These are phyloP conservation scores for Takifugu flavidus DNA, from an alignment of 2,113 vertebrate genomes.

Conservation along the genomic window DNA sequence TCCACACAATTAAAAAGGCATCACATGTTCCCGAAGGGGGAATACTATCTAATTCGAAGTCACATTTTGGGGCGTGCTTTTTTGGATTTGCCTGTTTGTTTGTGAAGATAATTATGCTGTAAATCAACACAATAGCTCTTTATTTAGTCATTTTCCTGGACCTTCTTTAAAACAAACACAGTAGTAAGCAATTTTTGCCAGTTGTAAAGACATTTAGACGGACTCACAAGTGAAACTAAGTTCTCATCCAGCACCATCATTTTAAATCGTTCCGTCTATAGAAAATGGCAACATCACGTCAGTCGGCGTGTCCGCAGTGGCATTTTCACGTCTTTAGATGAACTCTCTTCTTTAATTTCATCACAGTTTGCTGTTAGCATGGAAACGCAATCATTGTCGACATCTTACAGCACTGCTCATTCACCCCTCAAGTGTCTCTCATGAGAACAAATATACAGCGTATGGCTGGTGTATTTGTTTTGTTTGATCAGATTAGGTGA, in stretches of 20 bases:
- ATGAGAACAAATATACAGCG: conserved; percentile 26
- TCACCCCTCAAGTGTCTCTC: conserved; percentile 33
- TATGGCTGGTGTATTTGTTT: conserved; percentile 27
- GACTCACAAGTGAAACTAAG: too few relatives aligned
- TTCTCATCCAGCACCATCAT: too few relatives aligned
- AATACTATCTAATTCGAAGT: conserved; percentile 23
- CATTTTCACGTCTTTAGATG: not conserved
- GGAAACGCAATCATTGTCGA: not conserved
- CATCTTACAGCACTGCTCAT: not conserved
- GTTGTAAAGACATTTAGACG: too few relatives aligned
- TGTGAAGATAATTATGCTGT: conserved; percentile 5
- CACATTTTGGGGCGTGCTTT: conserved; percentile 1
- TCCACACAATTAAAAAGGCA: conserved; percentile 23
- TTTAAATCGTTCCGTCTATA: too few relatives aligned
- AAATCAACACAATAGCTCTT: too few relatives aligned
- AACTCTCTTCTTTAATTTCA: not conserved
- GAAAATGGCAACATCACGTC: too few relatives aligned
- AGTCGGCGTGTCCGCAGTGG: too few relatives aligned
- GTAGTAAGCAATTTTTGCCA: too few relatives aligned
- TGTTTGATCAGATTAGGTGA: conserved; percentile 54
- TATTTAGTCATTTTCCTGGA: too few relatives aligned
- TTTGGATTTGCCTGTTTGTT: conserved; percentile 21
- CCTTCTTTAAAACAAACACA: too few relatives aligned
- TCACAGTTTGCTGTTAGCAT: not conserved
- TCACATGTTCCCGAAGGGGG: conserved; percentile 7